Evolutionary conservation across 2,113 vertebrate genomes (phyloP), one percentile per base, ranked within the genome.

Genomic region (Fulmarus glacialis): DNA sequence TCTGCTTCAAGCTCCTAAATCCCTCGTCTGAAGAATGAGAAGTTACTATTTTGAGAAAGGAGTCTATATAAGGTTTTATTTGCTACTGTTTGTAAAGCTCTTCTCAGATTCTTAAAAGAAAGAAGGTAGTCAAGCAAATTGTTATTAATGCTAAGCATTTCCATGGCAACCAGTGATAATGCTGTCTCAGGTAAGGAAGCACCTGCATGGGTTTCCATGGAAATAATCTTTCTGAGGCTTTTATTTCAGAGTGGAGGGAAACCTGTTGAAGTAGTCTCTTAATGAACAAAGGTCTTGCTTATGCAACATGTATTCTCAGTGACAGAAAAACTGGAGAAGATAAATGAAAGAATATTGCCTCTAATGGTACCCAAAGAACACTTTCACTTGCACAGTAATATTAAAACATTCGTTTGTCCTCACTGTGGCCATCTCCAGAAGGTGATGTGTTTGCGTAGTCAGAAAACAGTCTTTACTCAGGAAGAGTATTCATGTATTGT

Each of bases 141-240:
- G 60, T 52, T 75, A 45, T 62, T 91, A 77, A 56, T 85, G 32
- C 22, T 88, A 87, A 82, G 30, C 0, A 15, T 95, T 97, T 93
- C 94, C 79, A 67, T 96, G 93, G 81, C 48, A 91, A 70, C 73
- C 24, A 56, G 42, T 80, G 78, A 66, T 93, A 86, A 30, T 50
- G 26, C 66, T 82, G 27, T 77, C 58, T 90, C 94, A 88, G 86
- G 67, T 95, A 72, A 84, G 63, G 79, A 87, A 89, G 77, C 82
- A 96, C 91, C 60, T 94, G 62, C 66, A 7, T 70, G 59, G 45
- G 93, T 97, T 97, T 87, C 95, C 91, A 96, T 96, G 94, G 95
- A 87, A 94, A 91, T 95, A 93, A 88, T 96, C 94, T 95, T 82
- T 63, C 70, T 60, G 87, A 79, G 70, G 81, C 58, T 50, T 81